Percentiles rank a stretch among this genome's conserved stretches.
phyloP scores from a whole-genome alignment of 2,797 vertebrate species.

The Oryzias dopingdopingensis region DNA sequence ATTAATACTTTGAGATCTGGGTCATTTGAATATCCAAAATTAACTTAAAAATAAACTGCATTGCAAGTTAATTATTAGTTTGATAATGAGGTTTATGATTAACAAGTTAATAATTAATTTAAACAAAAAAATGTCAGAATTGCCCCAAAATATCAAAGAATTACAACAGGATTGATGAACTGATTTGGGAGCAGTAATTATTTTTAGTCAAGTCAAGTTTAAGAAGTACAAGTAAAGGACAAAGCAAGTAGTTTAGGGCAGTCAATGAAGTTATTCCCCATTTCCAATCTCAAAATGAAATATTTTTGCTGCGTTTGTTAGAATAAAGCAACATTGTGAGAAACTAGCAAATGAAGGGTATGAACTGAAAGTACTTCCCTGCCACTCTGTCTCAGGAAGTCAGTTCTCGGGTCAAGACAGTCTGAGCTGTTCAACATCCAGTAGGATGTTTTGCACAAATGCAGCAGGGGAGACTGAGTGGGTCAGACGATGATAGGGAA shows the following conservation, averaged over 20 bases:
- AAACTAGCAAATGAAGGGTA: not conserved
- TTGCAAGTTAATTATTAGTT: constrained; percentile 77
- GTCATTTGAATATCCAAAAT: constrained; percentile 71
- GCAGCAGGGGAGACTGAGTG: constrained; percentile 54
- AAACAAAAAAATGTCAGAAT: constrained; percentile 65
- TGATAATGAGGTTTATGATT: constrained; percentile 79
- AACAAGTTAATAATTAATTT: constrained; percentile 75
- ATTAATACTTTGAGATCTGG: constrained; percentile 73
- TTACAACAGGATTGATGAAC: constrained; percentile 11
- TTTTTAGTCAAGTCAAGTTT: too few species aligned
- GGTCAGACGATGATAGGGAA: constrained; percentile 63
- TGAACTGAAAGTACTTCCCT: constrained; percentile 74
- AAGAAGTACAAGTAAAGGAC: too few species aligned
- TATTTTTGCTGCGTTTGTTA: too few species aligned
- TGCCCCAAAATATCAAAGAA: constrained; percentile 32
- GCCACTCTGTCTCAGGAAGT: constrained; percentile 77
- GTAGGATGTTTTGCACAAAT: constrained; percentile 82
- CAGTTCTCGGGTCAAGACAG: constrained; percentile 78
- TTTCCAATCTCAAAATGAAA: too few species aligned
- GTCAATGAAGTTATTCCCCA: too few species aligned
- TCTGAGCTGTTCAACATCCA: constrained; percentile 86
- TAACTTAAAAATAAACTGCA: constrained; percentile 73
- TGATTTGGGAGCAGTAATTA: too few species aligned
- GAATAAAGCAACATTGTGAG: too few species aligned
- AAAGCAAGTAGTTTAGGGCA: too few species aligned